phyloP scores from a whole-genome alignment of 1,140 invertebrate species.

The Alviniconcha marisindica region DNA sequence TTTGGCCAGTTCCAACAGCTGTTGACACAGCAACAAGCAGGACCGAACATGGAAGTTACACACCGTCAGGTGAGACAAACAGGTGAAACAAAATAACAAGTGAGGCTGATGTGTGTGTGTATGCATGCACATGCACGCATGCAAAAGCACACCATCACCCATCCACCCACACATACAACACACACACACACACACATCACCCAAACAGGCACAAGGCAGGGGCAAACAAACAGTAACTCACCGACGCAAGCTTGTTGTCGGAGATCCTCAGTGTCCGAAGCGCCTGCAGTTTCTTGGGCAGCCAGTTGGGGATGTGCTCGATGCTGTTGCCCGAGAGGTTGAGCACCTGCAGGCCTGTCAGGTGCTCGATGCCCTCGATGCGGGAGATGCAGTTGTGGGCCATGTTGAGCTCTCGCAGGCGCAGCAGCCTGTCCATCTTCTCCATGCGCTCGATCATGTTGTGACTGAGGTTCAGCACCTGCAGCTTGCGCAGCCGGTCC shows the following conservation, averaged over 20 bases:
- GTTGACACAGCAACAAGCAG: too few species aligned
- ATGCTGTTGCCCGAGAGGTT: slow-evolving; percentile 71
- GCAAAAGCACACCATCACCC: too few species aligned
- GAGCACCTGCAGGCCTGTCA: slow-evolving; percentile 66
- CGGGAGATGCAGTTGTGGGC: slow-evolving; percentile 68
- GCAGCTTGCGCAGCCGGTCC: slow-evolving; percentile 63
- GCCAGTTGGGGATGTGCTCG: slow-evolving; percentile 70
- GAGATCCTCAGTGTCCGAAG: slow-evolving; percentile 68
- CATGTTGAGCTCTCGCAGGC: slow-evolving; percentile 69
- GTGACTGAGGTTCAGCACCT: slow-evolving; percentile 67
- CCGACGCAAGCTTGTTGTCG: slow-evolving; percentile 68
- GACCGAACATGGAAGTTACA: too few species aligned
- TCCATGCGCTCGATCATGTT: slow-evolving; percentile 74
- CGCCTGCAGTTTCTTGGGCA: slow-evolving; percentile 68
- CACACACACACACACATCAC: too few species aligned
- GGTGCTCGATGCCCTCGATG: slow-evolving; percentile 70
- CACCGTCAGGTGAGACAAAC: too few species aligned
- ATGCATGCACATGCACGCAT: too few species aligned
- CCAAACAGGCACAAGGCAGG: too few species aligned
- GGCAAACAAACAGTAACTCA: slow-evolving; percentile 49
- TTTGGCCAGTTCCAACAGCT: too few species aligned
- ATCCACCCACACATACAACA: too few species aligned
- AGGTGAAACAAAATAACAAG: too few species aligned
- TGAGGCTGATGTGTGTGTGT: too few species aligned
- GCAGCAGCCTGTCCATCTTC: slow-evolving; percentile 68